A percentile compares a stretch with the other conserved stretches of the same genome.
These are phyloP conservation scores for Donacobius atricapilla DNA, from an alignment of 2,113 vertebrate genomes.

Conservation along the genomic window DNA sequence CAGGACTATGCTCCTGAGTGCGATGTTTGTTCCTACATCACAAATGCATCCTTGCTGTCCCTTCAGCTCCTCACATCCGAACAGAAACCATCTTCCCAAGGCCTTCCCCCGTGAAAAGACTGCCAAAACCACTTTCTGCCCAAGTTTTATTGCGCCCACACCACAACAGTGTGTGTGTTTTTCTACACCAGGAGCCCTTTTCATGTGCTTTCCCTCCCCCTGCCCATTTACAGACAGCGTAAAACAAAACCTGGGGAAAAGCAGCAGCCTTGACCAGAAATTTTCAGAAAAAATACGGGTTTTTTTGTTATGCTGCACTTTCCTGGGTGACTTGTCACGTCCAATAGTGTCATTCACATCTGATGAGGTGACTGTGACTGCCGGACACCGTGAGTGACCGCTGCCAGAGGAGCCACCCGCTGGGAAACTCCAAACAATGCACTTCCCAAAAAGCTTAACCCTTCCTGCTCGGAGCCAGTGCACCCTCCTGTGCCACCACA, in stretches of 20 bases:
- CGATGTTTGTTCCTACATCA: fast-evolving
- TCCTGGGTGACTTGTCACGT: slow-evolving; percentile 23
- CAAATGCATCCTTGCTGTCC: neutral
- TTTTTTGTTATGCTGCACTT: slow-evolving; percentile 29
- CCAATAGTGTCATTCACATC: slow-evolving; percentile 35
- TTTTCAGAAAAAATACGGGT: neutral
- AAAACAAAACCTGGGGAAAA: neutral
- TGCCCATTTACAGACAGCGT: neutral
- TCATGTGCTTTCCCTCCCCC: neutral
- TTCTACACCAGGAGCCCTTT: slow-evolving; percentile 30
- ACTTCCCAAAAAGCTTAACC: slow-evolving; percentile 40
- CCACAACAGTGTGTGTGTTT: neutral
- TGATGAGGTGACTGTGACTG: slow-evolving; percentile 9
- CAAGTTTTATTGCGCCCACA: neutral
- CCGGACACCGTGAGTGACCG: slow-evolving; percentile 32
- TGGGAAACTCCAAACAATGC: slow-evolving; percentile 14
- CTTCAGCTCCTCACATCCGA: neutral
- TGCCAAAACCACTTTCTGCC: neutral
- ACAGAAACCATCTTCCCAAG: neutral
- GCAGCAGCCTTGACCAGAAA: neutral
- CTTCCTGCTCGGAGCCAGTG: slow-evolving; percentile 11
- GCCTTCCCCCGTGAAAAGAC: neutral
- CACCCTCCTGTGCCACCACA: neutral
- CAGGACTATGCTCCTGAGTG: no score
- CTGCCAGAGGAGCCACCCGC: slow-evolving; percentile 1